phyloP scores from a whole-genome alignment of 2,888 invertebrate genomes.

The Sycophila texana region DNA sequence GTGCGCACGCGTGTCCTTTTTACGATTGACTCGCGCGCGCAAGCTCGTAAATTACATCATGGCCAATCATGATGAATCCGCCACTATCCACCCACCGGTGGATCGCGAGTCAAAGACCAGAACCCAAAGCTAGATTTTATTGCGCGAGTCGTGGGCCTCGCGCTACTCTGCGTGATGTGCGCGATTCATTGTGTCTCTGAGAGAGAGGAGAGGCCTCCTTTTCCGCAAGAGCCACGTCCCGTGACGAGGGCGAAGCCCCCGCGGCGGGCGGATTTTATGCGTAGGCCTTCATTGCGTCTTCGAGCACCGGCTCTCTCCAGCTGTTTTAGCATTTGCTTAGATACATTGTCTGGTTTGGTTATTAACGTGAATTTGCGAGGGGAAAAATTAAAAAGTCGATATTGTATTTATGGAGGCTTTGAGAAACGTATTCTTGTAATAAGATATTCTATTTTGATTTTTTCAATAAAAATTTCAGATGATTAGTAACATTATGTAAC shows the following conservation, averaged over 20 bases:
- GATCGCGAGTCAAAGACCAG: constrained; percentile 36
- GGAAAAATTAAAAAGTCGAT: too few species aligned
- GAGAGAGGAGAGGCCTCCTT: not conserved
- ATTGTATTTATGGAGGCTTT: too few species aligned
- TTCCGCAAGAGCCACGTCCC: not conserved
- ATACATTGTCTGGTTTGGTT: too few species aligned
- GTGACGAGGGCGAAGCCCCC: not conserved
- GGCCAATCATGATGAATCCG: constrained; percentile 64
- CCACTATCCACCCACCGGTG: constrained; percentile 11
- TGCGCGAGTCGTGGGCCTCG: not conserved
- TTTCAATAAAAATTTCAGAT: too few species aligned
- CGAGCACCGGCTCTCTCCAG: too few species aligned
- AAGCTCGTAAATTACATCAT: constrained; percentile 62
- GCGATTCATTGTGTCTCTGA: not conserved
- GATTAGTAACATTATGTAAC: too few species aligned
- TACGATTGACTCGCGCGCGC: constrained; percentile 42
- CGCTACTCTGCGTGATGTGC: not conserved
- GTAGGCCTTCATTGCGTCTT: not conserved
- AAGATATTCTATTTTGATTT: too few species aligned
- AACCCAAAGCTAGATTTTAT: constrained; percentile 32
- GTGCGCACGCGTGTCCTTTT: constrained; percentile 63
- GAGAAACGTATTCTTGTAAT: too few species aligned
- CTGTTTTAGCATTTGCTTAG: too few species aligned
- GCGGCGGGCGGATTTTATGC: not conserved
- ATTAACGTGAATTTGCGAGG: too few species aligned